Conservation (phyloP, 2,888 invertebrate species). For the Dryocosmus kuriphilus region DNA sequence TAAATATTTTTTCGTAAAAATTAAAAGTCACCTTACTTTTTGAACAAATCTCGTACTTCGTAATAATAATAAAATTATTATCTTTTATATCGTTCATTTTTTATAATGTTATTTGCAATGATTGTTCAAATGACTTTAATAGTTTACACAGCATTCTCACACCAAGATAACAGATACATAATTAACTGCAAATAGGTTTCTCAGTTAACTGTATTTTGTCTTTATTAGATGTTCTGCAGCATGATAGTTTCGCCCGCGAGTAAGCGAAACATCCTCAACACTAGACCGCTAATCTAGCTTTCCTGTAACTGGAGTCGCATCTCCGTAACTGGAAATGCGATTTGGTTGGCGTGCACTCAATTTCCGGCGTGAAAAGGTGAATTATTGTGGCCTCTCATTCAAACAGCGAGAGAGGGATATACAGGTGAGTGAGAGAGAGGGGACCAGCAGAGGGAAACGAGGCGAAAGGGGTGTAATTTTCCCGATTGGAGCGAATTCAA, state of each 20-base stretch:
- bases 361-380: conserved; percentile 49
- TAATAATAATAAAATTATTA: neutral
- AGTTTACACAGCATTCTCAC: neutral
- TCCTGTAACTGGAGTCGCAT: conserved; percentile 44
- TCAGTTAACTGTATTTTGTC: conserved; percentile 2
- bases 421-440: neutral
- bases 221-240: conserved; percentile 2
- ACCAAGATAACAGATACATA: neutral
- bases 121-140: neutral
- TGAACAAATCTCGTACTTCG: neutral
- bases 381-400: conserved; percentile 36
- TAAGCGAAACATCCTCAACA: conserved; percentile 65
- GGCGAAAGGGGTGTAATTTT: conserved; percentile 34
- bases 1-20: too few species aligned
- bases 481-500: conserved; percentile 38
- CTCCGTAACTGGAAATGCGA: conserved; percentile 49
- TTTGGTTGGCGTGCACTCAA: conserved; percentile 53
- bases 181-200: conserved; percentile 27
- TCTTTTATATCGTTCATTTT: neutral
- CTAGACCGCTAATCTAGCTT: conserved; percentile 68
- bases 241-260: conserved; percentile 8
- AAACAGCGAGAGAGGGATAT: neutral
- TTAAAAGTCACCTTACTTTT: too few species aligned
- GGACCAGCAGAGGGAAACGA: neutral
- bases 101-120: neutral